Evolutionary conservation across 2,888 invertebrate genomes (phyloP).

Genomic region (Adelognathus sp.): DNA sequence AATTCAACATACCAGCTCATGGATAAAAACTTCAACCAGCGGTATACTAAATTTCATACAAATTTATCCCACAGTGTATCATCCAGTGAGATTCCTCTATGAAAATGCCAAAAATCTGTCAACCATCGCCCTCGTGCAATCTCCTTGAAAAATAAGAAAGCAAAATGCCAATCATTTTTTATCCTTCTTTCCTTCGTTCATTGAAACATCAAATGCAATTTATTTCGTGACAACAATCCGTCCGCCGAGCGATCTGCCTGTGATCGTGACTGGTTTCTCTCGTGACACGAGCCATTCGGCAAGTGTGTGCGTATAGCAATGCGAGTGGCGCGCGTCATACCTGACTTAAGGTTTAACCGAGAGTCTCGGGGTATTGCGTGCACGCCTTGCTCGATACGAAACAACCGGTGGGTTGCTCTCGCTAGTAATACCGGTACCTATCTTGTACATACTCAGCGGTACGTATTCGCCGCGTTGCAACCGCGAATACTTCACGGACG

Average conservation of each 20-base stretch:
- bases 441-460: conserved; percentile 17
- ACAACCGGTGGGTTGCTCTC: conserved; percentile 33
- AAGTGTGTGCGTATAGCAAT: conserved; percentile 16
- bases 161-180: too few species aligned
- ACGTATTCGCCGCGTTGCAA: conserved; percentile 43
- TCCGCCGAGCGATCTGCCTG: not conserved
- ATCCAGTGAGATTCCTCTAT: too few species aligned
- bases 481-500: conserved; percentile 50
- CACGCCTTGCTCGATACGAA: conserved; percentile 38
- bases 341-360: conserved; percentile 48
- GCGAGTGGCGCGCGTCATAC: conserved; percentile 36
- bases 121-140: too few species aligned
- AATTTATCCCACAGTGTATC: too few species aligned
- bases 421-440: conserved; percentile 38
- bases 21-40: too few species aligned
- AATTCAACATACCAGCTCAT: too few species aligned
- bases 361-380: conserved; percentile 41
- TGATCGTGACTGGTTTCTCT: conserved; percentile 36
- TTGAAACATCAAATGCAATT: not conserved
- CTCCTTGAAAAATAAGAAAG: too few species aligned
- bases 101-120: too few species aligned
- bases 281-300: conserved; percentile 31
- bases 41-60: too few species aligned
- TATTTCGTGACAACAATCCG: not conserved
- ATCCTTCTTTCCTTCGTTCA: not conserved